Base-by-base conservation (phyloP, 1,140 invertebrate genomes). In the Drosophila pallidifrons region DNA sequence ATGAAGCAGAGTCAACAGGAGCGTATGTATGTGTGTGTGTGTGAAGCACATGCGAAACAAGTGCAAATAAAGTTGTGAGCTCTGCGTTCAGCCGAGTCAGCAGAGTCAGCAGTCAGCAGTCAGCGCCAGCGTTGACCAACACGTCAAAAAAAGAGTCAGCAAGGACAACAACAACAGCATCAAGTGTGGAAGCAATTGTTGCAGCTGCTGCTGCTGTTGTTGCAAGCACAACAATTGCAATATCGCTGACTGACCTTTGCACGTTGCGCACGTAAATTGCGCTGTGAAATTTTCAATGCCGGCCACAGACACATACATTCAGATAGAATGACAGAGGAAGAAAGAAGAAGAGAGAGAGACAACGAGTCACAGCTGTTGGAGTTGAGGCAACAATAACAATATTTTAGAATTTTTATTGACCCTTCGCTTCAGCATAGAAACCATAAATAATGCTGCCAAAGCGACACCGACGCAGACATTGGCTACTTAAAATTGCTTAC, bases 321-420 rank as follows among this genome's bases (percentile, higher is more conserved):
- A 38, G 35, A 38, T 38, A 10, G 30, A n/a, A 13, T 6, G 13
- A 25, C 20, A 25, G 20, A 25, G 20, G 4, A 25, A 25, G 20
- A 25, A 25, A 25, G 20, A 25, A 3, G 10, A n/a, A 16, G 5
- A 46, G 49, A 49, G 57, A 32, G 30, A 65, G 13, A 45, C 25
- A 13, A 32, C 35, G 58, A 49, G 30, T 41, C 74, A 46, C 66
- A 66, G 52, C 55, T 65, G 51, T 49, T 59, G 15, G 15, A 52
- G 49, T 67, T 69, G 46, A 63, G 58, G 57, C 82, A 83, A 89
- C 77, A 72, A 89, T 83, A 81, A 76, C 71, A 75, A 81, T 88
- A 88, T 85, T 89, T 88, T 89, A 79, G 82, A 83, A 81, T 89
- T 81, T 88, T 88, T 88, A 88, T 88, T 89, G 85, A 88, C 54